These are phyloP conservation scores for Boulengeromyrus knoepffleri DNA, from an alignment of 2,113 vertebrate species.

Conservation along the genomic window DNA sequence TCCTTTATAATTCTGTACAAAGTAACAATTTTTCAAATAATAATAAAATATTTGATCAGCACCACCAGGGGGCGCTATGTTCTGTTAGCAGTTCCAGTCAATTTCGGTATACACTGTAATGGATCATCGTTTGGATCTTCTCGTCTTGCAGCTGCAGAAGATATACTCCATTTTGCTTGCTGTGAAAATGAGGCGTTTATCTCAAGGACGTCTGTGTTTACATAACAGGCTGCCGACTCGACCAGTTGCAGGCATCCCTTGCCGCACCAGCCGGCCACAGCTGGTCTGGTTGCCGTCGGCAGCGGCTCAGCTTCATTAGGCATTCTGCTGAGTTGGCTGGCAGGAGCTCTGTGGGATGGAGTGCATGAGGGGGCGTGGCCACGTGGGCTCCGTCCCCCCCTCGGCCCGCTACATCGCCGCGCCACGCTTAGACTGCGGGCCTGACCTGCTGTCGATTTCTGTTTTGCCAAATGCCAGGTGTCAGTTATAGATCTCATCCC, in stretches of 20 bases:
- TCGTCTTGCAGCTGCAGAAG: not conserved
- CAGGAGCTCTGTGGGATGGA: not conserved
- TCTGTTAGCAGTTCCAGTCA: not conserved
- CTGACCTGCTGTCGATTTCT: not conserved
- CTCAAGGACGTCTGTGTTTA: not conserved
- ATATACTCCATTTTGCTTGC: not conserved
- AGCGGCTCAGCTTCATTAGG: not conserved
- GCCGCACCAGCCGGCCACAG: not conserved
- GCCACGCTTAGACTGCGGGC: not conserved
- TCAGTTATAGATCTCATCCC: not conserved
- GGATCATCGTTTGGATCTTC: not conserved
- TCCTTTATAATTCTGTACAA: not conserved
- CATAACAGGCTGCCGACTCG: not conserved
- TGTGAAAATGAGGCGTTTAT: not conserved
- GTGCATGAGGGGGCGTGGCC: not conserved
- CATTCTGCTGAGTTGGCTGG: constrained; percentile 19
- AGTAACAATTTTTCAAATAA: not conserved
- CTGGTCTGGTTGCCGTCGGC: not conserved
- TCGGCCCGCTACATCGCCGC: not conserved
- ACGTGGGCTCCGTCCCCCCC: not conserved
- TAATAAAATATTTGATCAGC: not conserved
- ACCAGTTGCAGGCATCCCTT: not conserved
- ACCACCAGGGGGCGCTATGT: not conserved
- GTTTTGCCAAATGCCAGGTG: not conserved
- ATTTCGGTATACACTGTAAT: not conserved